phyloP scores from a whole-genome alignment of 2,888 invertebrate genomes.

The Tanypteryx hageni region DNA sequence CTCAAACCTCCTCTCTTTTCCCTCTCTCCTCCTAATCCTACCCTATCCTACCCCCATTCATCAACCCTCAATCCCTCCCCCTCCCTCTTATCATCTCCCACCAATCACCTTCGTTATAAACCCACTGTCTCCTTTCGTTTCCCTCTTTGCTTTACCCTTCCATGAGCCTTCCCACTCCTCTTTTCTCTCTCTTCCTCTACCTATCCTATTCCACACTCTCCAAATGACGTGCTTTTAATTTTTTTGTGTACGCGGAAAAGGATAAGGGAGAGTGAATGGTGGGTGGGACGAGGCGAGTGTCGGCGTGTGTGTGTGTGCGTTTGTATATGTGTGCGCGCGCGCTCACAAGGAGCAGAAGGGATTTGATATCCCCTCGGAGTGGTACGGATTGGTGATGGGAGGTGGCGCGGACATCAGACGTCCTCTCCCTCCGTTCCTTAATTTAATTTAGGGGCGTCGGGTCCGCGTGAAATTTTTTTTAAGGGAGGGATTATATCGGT shows the following conservation, averaged over 20 bases:
- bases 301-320: not conserved
- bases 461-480: not conserved
- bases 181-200: conserved; percentile 2
- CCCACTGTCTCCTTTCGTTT: not conserved
- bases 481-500: not conserved
- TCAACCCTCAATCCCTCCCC: not conserved
- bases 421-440: not conserved
- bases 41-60: not conserved
- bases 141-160: not conserved
- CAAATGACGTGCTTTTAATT: conserved; percentile 34
- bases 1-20: not conserved
- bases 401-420: not conserved
- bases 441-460: conserved; percentile 12
- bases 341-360: not conserved
- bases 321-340: not conserved
- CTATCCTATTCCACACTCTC: conserved; percentile 50
- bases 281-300: not conserved
- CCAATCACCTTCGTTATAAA: not conserved
- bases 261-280: not conserved
- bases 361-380: conserved; percentile 38
- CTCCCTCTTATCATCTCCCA: not conserved
- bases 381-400: not conserved
- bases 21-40: not conserved
- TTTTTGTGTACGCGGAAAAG: conserved; percentile 14
- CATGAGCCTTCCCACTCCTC: not conserved